Conservation (phyloP, 2,113 vertebrate genomes). For the Gymnorhina tibicen region DNA sequence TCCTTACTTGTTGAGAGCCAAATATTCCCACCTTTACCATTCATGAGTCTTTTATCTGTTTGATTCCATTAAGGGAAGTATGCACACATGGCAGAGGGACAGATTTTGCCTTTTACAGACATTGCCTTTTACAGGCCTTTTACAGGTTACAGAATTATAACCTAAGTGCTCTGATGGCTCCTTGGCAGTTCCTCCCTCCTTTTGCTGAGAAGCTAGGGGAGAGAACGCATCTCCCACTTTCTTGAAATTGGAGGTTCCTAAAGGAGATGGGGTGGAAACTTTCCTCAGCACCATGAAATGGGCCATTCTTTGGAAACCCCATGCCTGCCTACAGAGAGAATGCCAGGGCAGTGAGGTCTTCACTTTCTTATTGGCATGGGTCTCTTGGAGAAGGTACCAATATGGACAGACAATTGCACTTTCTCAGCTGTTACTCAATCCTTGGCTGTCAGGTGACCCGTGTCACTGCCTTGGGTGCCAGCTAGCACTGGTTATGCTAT, state of each 20-base stretch:
- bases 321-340: background rate
- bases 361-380: background rate
- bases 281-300: background rate
- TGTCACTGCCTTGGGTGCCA: background rate
- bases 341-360: background rate
- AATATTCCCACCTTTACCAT: background rate
- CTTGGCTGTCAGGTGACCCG: background rate
- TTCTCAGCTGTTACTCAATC: background rate
- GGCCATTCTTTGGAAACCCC: background rate
- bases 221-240: background rate
- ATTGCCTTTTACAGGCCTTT: background rate
- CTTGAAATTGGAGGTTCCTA: background rate
- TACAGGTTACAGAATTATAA: background rate
- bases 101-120: background rate
- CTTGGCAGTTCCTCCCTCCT: background rate
- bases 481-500: background rate
- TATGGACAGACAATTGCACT: background rate
- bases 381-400: background rate
- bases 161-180: background rate
- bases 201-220: background rate
- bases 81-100: rapidly evolving
- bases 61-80: background rate
- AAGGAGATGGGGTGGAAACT: rapidly evolving
- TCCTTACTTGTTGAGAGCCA: background rate
- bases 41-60: background rate